Percentiles rank a stretch among this genome's conserved stretches.
Evolutionary conservation across 2,797 vertebrate genomes (phyloP).

Genomic region (Poecilia gillii): DNA sequence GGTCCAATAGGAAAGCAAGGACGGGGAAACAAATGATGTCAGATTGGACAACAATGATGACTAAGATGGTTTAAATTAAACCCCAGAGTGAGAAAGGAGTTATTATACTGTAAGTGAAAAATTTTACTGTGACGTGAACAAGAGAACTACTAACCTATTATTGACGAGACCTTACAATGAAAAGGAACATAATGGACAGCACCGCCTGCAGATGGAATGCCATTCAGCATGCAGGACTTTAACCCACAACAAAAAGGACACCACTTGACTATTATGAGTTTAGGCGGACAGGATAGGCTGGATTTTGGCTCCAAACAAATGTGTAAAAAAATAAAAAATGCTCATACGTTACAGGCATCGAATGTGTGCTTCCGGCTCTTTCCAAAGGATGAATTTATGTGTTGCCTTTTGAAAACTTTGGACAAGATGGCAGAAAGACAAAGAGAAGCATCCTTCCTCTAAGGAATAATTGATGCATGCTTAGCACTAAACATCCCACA

Average conservation of each 20-base stretch:
- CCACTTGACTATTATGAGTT: not conserved
- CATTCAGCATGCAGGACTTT: not conserved
- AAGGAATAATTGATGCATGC: not conserved
- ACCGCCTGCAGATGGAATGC: not conserved
- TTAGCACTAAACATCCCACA: not conserved
- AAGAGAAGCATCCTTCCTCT: not conserved
- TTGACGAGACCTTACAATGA: not conserved
- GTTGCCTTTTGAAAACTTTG: not conserved
- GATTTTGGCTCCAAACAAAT: not conserved
- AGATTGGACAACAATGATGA: slow-evolving; percentile 29
- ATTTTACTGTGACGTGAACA: no score
- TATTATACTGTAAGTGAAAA: not conserved
- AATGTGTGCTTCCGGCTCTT: not conserved
- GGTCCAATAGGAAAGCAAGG: slow-evolving; percentile 64
- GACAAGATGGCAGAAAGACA: not conserved
- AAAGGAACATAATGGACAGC: not conserved
- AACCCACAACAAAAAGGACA: not conserved
- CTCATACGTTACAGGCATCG: not conserved
- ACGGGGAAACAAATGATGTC: slow-evolving; percentile 59
- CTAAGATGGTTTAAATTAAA: slow-evolving; percentile 24
- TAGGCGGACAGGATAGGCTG: not conserved
- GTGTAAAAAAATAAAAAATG: not conserved
- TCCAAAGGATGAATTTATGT: not conserved
- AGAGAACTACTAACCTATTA: not conserved
- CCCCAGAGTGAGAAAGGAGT: slow-evolving; percentile 17